Base-by-base conservation (phyloP, 2,797 vertebrate genomes). In the Coranthus polyacanthus region DNA sequence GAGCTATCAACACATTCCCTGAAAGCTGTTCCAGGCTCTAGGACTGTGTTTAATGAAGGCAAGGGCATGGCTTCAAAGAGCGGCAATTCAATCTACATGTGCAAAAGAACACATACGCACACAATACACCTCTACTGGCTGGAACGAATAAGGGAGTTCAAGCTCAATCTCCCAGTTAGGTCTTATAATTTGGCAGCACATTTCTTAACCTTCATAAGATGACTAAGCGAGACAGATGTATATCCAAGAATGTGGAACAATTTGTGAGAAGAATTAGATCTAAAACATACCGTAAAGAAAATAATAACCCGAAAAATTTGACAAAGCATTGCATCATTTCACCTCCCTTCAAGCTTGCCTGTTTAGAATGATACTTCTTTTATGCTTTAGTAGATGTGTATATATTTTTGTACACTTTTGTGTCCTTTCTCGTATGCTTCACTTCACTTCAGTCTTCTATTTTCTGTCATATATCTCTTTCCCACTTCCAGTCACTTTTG, bases 41-140 rank as follows among this genome's bases (percentile, higher is more conserved):
- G 89, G 94, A 94, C 93, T 95, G 94, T 94, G 89, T 94, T 94
- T 93, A 96, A 95, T 95, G 93, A 96, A 95, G 93, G 89, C 91
- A 89, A 92, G 91, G 91, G 89, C 88, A 88, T 72, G 68, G 90
- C 93, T 95, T 95, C 94, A 95, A 96, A 96, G 94, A 91, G 79
- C 81, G 83, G 85, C 75, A 82, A 82, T 84, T 66, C 82, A 86
- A 75, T 83, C 82, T 84, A 72, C 76, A 74, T 80, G 71, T 77
- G 78, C 80, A 79, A 72, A 70, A 75, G 68, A 52, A 65, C 55
- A 63, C 66, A 60, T 64, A 64, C 60, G 57, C 62, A 42, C 57
- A 55, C 70, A 75, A 54, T 46, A 59, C 71, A 70, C 49, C 67
- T 79, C 67, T 63, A 50, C 65, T 66, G 44, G 63, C 45, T 81